Percentiles rank a stretch among this genome's conserved stretches.
These are phyloP conservation scores for Phyllostomus hastatus DNA, from an alignment of 2,113 vertebrate species.

Conservation along the genomic window DNA sequence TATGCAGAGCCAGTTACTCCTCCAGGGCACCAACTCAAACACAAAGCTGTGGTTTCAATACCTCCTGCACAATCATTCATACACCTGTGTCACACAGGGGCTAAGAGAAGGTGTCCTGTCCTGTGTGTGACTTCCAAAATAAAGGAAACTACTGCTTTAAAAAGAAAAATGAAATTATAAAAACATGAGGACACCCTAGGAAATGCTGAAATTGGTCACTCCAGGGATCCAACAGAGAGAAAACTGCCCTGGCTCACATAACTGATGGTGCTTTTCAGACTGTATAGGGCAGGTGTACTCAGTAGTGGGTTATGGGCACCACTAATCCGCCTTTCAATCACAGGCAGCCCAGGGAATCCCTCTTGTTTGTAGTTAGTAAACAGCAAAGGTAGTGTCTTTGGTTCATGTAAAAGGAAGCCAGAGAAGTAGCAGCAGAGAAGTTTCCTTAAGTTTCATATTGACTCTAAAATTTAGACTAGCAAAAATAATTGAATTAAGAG, in stretches of 20 bases:
- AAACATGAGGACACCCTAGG: not conserved
- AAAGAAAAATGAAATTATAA: not conserved
- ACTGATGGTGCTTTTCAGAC: fast-evolving
- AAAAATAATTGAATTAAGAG: not conserved
- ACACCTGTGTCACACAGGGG: fast-evolving
- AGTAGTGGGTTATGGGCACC: not conserved
- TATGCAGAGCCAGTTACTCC: not conserved
- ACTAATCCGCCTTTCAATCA: fast-evolving
- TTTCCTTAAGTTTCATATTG: not conserved
- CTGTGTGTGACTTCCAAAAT: not conserved
- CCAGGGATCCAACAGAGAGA: too few species aligned
- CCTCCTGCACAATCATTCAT: not conserved
- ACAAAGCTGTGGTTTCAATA: not conserved
- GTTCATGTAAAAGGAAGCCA: not conserved
- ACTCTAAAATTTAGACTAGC: not conserved
- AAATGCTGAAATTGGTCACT: not conserved
- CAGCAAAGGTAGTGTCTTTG: not conserved
- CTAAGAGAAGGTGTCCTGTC: fast-evolving
- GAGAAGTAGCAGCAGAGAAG: not conserved
- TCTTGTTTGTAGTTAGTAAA: not conserved
- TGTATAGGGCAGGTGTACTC: fast-evolving
- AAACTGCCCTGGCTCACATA: fast-evolving
- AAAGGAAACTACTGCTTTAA: not conserved
- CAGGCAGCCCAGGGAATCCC: not conserved
- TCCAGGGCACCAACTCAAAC: not conserved